These are phyloP conservation scores for Shargacucullia verbasci DNA, from an alignment of 2,888 invertebrate genomes.

Conservation along the genomic window DNA sequence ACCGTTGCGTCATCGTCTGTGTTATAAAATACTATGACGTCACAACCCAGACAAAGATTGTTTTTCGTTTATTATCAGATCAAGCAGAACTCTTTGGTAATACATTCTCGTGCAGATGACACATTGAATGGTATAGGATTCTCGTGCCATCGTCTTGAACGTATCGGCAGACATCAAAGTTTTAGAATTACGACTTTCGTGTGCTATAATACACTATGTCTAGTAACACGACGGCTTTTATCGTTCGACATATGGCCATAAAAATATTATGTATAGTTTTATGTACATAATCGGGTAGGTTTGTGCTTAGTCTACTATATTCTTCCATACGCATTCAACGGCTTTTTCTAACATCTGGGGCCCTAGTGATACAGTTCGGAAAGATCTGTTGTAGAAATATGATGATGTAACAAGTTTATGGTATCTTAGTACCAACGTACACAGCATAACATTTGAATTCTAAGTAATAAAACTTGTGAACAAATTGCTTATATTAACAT, in stretches of 20 bases:
- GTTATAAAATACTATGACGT: constrained; percentile 16
- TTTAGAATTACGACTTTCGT: constrained; percentile 78
- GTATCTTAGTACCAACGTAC: constrained; percentile 14
- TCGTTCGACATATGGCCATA: constrained; percentile 76
- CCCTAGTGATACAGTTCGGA: neutral
- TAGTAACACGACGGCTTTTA: constrained; percentile 68
- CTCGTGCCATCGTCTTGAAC: constrained; percentile 45
- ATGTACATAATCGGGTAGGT: constrained; percentile 59
- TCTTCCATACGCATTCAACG: constrained; percentile 79
- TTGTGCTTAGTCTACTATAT: constrained; percentile 74
- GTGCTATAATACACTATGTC: constrained; percentile 71
- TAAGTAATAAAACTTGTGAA: constrained; percentile 27
- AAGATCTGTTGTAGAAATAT: constrained; percentile 22
- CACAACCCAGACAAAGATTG: neutral
- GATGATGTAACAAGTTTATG: constrained; percentile 20
- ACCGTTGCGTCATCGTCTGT: constrained; percentile 1
- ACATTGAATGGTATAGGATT: constrained; percentile 39
- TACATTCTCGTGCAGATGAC: constrained; percentile 25
- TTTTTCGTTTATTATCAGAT: constrained; percentile 10
- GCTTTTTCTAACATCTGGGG: constrained; percentile 27
- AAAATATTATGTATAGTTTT: constrained; percentile 67
- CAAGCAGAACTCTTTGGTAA: constrained; percentile 15
- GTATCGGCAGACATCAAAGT: constrained; percentile 54
- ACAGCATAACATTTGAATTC: constrained; percentile 35
- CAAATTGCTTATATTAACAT: constrained; percentile 18